Percentiles rank a stretch among this genome's conserved stretches.
phyloP scores from a whole-genome alignment of 2,113 vertebrate genomes.

The Poicephalus gulielmi region DNA sequence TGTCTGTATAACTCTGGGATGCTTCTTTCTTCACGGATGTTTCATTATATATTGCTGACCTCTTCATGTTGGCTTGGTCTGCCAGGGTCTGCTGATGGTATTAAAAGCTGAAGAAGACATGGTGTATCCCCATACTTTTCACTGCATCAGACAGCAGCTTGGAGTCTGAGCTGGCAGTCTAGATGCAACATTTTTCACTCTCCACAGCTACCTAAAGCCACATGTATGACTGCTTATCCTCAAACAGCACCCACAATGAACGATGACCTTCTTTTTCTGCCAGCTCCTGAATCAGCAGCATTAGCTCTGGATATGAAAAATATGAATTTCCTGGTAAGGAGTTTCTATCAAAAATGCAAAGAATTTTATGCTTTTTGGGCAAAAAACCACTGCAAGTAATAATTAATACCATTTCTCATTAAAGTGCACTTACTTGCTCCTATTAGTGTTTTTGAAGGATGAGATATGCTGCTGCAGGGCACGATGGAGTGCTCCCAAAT shows the following conservation, averaged over 20 bases:
- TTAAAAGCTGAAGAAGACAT: not conserved
- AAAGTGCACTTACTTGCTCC: not conserved
- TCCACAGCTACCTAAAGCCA: not conserved
- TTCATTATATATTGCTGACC: not conserved
- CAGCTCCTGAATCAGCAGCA: not conserved
- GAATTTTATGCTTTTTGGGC: not conserved
- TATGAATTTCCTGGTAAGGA: not conserved
- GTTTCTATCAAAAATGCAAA: not conserved
- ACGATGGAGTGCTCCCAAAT: not conserved
- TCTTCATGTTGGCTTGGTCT: not conserved
- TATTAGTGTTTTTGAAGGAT: not conserved
- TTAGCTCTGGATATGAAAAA: not conserved
- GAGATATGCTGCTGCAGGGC: not conserved
- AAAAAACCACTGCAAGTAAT: not conserved
- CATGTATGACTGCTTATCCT: rapidly evolving
- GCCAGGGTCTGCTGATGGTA: not conserved
- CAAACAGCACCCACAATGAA: not conserved
- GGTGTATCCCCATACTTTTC: not conserved
- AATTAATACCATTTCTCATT: not conserved
- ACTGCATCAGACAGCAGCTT: not conserved
- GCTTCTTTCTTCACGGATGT: not conserved
- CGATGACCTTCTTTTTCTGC: rapidly evolving
- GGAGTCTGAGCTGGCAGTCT: not conserved
- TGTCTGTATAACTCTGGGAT: not conserved
- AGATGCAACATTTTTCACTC: not conserved